Conservation (phyloP, 2,113 vertebrate species). For the Tychaedon coryphoeus region DNA sequence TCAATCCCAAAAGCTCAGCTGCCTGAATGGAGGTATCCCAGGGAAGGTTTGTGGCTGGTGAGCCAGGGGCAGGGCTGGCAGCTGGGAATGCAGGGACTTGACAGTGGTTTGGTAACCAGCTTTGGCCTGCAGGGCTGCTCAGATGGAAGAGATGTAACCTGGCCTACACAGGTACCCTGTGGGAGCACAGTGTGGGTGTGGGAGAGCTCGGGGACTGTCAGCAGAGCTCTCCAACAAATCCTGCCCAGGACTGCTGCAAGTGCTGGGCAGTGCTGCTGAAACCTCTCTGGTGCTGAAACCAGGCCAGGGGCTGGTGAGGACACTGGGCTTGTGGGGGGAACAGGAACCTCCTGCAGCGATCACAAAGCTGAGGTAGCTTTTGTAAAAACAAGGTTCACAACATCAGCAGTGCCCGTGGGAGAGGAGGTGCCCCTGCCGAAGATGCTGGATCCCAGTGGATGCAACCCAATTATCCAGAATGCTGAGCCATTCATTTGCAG, state of each 20-base stretch:
- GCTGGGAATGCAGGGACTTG: background rate
- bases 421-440: background rate
- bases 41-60: background rate
- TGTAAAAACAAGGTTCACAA: background rate
- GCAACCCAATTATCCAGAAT: background rate
- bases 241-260: background rate
- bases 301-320: background rate
- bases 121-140: background rate
- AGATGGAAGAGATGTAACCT: accelerated
- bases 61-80: background rate
- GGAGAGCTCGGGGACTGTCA: background rate
- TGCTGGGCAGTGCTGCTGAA: background rate
- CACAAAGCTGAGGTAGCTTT: background rate
- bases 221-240: background rate
- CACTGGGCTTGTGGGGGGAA: background rate
- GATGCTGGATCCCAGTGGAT: background rate
- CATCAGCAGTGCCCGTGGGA: background rate
- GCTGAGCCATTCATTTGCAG: background rate
- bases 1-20: background rate
- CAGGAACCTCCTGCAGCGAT: accelerated
- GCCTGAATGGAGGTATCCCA: too few relatives aligned
- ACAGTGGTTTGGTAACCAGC: background rate
- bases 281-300: background rate
- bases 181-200: background rate
- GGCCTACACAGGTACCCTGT: background rate